Evolutionary conservation across 1,140 invertebrate genomes (phyloP).

Genomic region (Atta colombica): DNA sequence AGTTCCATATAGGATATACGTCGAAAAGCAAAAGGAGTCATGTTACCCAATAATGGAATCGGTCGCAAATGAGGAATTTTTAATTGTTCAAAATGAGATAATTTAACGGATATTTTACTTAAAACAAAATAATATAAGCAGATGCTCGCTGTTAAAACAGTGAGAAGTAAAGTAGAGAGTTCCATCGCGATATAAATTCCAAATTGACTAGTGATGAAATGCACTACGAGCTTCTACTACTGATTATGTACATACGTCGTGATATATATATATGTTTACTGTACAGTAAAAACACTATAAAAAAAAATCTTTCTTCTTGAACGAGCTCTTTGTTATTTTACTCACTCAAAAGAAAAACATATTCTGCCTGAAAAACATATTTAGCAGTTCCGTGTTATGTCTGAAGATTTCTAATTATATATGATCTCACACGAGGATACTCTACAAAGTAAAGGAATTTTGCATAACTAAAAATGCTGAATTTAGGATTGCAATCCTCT

Average conservation of each 20-base stretch:
- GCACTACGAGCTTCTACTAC: background rate
- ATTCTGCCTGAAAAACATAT: too few relatives aligned
- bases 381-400: too few relatives aligned
- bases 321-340: too few relatives aligned
- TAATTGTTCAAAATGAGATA: background rate
- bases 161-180: background rate
- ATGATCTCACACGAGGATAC: too few relatives aligned
- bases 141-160: background rate
- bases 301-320: too few relatives aligned
- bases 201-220: background rate
- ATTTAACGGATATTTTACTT: background rate
- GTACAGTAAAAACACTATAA: too few relatives aligned
- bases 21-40: background rate
- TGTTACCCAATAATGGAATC: slow-evolving; percentile 43
- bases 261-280: too few relatives aligned
- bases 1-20: background rate
- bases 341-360: too few relatives aligned
- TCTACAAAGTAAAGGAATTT: too few relatives aligned
- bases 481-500: too few relatives aligned
- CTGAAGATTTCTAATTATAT: too few relatives aligned
- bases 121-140: slow-evolving; percentile 13
- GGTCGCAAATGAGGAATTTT: background rate
- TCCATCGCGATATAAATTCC: background rate
- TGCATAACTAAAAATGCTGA: too few relatives aligned
- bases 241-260: background rate